These are phyloP conservation scores for Callyntrura guangdongensis DNA, from an alignment of 2,888 invertebrate species.

Conservation along the genomic window DNA sequence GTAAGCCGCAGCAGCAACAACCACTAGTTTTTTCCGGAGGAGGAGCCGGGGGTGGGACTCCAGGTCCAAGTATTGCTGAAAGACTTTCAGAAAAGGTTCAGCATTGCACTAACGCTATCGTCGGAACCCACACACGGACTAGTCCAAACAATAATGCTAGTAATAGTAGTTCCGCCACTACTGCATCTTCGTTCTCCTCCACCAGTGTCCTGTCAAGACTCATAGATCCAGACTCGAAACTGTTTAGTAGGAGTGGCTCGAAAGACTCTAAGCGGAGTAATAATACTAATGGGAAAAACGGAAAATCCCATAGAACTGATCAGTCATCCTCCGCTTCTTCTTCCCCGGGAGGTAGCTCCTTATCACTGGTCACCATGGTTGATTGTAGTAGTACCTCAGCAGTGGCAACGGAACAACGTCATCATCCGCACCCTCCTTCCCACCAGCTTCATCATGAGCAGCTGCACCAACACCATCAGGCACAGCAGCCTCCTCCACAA, in stretches of 20 bases:
- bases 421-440: slow-evolving; percentile 29
- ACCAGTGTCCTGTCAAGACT: slow-evolving; percentile 81
- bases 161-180: slow-evolving; percentile 64
- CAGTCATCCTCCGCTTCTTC: slow-evolving; percentile 78
- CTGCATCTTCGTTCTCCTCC: slow-evolving; percentile 63
- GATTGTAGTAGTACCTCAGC: slow-evolving; percentile 55
- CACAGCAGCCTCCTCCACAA: slow-evolving; percentile 60
- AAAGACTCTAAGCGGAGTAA: slow-evolving; percentile 80
- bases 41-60: slow-evolving; percentile 54
- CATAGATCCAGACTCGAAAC: slow-evolving; percentile 80
- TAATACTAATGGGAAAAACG: slow-evolving; percentile 80
- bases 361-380: slow-evolving; percentile 68
- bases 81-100: slow-evolving; percentile 81
- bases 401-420: slow-evolving; percentile 52
- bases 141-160: slow-evolving; percentile 81
- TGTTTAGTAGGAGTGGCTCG: slow-evolving; percentile 79
- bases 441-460: slow-evolving; percentile 63
- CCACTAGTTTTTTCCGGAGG: slow-evolving; percentile 61
- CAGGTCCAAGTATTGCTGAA: slow-evolving; percentile 75
- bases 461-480: slow-evolving; percentile 57
- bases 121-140: slow-evolving; percentile 79
- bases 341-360: slow-evolving; percentile 76
- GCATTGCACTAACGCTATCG: slow-evolving; percentile 80
- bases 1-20: slow-evolving; percentile 66
- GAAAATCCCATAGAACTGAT: slow-evolving; percentile 81